These are phyloP conservation scores for Stratiomys singularior DNA, from an alignment of 2,888 invertebrate species.

Conservation along the genomic window DNA sequence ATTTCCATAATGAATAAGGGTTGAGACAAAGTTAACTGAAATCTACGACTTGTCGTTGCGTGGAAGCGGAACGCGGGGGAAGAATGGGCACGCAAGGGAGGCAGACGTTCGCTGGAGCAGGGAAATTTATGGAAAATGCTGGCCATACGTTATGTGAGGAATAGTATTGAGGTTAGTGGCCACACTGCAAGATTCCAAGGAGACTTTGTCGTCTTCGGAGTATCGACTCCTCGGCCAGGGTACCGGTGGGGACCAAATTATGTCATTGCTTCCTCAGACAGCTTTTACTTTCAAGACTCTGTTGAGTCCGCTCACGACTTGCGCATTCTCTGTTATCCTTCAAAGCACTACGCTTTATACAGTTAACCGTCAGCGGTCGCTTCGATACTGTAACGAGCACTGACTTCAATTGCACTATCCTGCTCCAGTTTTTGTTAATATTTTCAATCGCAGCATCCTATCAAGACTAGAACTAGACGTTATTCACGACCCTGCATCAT, in stretches of 20 bases:
- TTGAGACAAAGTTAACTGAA: neutral
- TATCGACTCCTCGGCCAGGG: too few species aligned
- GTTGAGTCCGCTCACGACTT: neutral
- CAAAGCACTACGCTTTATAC: too few species aligned
- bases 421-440: too few species aligned
- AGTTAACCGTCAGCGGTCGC: too few species aligned
- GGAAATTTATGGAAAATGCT: constrained; percentile 41
- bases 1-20: constrained; percentile 40
- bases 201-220: neutral
- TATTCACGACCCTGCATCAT: neutral
- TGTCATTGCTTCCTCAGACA: too few species aligned
- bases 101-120: neutral
- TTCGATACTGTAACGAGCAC: too few species aligned
- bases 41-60: neutral
- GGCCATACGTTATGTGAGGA: neutral
- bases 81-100: neutral
- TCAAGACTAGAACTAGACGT: neutral
- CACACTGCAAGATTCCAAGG: neutral
- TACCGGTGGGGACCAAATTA: too few species aligned
- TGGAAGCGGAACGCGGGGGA: too few species aligned
- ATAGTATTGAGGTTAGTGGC: constrained; percentile 4
- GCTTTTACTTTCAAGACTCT: neutral
- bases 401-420: too few species aligned
- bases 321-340: neutral
- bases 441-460: neutral